Base-by-base conservation (phyloP, 2,888 invertebrate genomes). In the Stenodema calcarata region DNA sequence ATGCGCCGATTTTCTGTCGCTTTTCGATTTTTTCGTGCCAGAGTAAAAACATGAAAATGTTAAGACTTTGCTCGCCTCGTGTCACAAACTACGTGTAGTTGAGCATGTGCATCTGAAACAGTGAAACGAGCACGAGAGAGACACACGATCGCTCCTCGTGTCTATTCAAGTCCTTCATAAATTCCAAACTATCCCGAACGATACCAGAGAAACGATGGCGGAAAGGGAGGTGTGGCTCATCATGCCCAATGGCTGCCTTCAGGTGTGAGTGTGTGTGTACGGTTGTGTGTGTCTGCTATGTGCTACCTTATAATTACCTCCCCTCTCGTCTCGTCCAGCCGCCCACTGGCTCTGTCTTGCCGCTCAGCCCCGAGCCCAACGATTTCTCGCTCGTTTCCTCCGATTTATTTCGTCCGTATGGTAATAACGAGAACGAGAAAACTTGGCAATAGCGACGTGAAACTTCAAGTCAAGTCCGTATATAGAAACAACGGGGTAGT, bases 261-360 rank as follows among this genome's bases (percentile, higher is more conserved):
- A 70, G 70, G 84, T 84, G 84, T 70, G 84, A 70, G 84, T 73
- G 84, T 73, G 84, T 70, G 69, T 47, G 78, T 16, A 12, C 35
- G 11, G 44, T 6, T 50, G 50, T 80, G 50, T 80, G 80, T 54
- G 80, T 54, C 80, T 80, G 84, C 18, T 73, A 84, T 84, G 86
- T 86, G 86, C 86, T 86, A 86, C 86, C 86, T 86, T 86, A 86
- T 86, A 86, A 86, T 86, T 86, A 86, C 86, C 86, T 42, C 86
- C 79, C 78, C 69, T 35, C 78, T 30, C 69, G 78, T 41, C 69
- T n/a, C 41, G 30, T 35, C 83, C 73, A 28, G 70, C 73, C 83
- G 73, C 70, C 83, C 80, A 80, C 80, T 44, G 0, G 80, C 50
- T 79, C 79, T 80, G 80, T 54, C 80, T 80, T 28, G 80, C 41